Conservation (phyloP, 1,140 invertebrate genomes). For the Drosophila lowei region DNA sequence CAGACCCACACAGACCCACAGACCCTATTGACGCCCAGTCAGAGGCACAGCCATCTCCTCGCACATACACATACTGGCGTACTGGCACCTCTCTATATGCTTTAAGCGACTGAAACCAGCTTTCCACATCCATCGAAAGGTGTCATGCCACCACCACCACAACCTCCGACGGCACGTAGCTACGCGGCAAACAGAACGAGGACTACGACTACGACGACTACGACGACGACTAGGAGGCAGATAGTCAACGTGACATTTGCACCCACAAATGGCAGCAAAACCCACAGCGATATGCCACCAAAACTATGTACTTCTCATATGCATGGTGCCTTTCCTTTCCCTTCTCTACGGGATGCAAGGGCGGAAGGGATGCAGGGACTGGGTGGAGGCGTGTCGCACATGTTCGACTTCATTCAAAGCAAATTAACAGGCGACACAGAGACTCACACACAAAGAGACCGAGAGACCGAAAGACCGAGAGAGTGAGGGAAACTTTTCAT, state of each 20-base stretch:
- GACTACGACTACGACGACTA: constrained; percentile 35
- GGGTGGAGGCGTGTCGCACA: constrained; percentile 37
- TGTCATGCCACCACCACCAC: background rate
- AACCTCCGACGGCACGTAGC: constrained; percentile 39
- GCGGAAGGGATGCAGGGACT: too few species aligned
- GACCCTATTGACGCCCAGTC: constrained; percentile 2
- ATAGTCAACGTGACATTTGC: constrained; percentile 79
- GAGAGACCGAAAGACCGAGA: background rate
- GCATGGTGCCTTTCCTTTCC: constrained; percentile 10
- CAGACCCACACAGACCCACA: constrained; percentile 2
- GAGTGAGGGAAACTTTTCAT: constrained; percentile 62
- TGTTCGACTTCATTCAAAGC: constrained; percentile 78
- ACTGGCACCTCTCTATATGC: background rate
- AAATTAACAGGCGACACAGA: constrained; percentile 69
- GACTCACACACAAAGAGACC: constrained; percentile 4
- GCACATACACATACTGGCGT: too few species aligned
- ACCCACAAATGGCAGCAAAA: constrained; percentile 69
- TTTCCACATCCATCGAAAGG: constrained; percentile 1
- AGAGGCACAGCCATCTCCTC: background rate
- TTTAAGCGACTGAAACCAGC: constrained; percentile 1
- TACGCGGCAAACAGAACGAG: constrained; percentile 51
- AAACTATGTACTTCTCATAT: constrained; percentile 40
- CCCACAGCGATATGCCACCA: constrained; percentile 48
- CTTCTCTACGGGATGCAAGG: constrained; percentile 11
- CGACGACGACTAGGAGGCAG: constrained; percentile 50